A percentile compares a stretch with the other conserved stretches of the same genome.
Conservation (phyloP, 2,113 vertebrate genomes). For the Rutilus rutilus region DNA sequence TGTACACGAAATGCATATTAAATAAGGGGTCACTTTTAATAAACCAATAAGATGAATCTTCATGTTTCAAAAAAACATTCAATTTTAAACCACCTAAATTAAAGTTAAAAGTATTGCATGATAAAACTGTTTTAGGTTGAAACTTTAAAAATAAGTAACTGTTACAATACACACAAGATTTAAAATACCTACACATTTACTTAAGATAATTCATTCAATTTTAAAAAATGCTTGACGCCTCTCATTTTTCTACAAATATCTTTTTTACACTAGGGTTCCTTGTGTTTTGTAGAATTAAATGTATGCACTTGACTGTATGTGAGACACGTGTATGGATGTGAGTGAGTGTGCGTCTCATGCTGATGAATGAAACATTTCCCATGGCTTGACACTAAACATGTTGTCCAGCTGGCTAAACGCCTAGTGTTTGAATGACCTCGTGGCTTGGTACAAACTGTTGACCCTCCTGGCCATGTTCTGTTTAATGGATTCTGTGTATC, state of each 20-base stretch:
- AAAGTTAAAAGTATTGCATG: neutral
- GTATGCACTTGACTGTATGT: neutral
- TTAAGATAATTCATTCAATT: no score
- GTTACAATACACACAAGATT: neutral
- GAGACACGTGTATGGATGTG: slow-evolving; percentile 1
- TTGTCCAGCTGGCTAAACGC: slow-evolving; percentile 18
- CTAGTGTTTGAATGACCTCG: slow-evolving; percentile 15
- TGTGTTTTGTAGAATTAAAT: neutral
- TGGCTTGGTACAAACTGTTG: slow-evolving; percentile 36
- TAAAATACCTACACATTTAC: no score
- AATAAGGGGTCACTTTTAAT: no score
- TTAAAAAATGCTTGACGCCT: no score
- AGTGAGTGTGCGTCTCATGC: neutral
- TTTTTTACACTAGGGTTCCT: neutral
- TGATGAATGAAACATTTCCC: slow-evolving; percentile 27
- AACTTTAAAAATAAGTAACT: neutral
- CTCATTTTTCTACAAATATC: neutral
- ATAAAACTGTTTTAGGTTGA: neutral
- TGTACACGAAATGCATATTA: neutral
- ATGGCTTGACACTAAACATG: slow-evolving; percentile 3
- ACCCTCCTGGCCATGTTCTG: slow-evolving; percentile 51
- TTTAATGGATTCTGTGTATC: slow-evolving; percentile 31
- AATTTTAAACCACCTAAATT: neutral
- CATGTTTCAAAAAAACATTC: neutral
- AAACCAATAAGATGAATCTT: neutral